Evolutionary conservation across 2,797 vertebrate species (phyloP), one percentile per base, ranked within the genome.

Genomic region (Epinephelus malabaricus): DNA sequence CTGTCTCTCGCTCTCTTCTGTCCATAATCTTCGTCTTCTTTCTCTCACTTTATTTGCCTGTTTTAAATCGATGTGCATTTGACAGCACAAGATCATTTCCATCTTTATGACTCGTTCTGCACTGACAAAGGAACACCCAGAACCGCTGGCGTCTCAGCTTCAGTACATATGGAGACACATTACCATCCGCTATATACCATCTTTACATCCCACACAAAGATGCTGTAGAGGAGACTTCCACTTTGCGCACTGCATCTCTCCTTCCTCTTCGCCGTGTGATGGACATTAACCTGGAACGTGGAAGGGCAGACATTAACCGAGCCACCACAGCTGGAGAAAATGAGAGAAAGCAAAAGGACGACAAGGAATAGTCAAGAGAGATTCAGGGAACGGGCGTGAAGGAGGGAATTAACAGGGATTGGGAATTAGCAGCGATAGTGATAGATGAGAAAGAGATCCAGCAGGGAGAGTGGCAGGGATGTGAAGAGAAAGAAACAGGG

Each of bases 281-380:
- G 17, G 1, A 67, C 59, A 69, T 72, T 87, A 80, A 89, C 85
- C 75, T 83, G 68, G 19, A 68, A 21, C 40, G 7, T 34, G 34
- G 34, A 34, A 34, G 7, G 34, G 34, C 34, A 34, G 34, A 34
- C 34, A 34, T 34, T 34, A 34, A 34, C 45, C n/a, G 30, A 70
- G 76, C 54, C 5, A 51, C 53, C 30, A 12, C 45, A 55, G 43
- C 56, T 30, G 10, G 47, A 53, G 43, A 25, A 77, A 69, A 73
- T 69, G 60, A 78, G 68, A 80, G 74, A 68, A 72, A 68, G 74
- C 27, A 7, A 69, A 25, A 70, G 46, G 74, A 83, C 68, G 60
- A n/a, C 45, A 64, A 63, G 21, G 34, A 71, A 46, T n/a, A 38
- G 79, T 38, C 0, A 12, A 60, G n/a, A 79, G 27, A 83, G 75